Conservation (phyloP, 2,113 vertebrate genomes). For the Promerops cafer region DNA sequence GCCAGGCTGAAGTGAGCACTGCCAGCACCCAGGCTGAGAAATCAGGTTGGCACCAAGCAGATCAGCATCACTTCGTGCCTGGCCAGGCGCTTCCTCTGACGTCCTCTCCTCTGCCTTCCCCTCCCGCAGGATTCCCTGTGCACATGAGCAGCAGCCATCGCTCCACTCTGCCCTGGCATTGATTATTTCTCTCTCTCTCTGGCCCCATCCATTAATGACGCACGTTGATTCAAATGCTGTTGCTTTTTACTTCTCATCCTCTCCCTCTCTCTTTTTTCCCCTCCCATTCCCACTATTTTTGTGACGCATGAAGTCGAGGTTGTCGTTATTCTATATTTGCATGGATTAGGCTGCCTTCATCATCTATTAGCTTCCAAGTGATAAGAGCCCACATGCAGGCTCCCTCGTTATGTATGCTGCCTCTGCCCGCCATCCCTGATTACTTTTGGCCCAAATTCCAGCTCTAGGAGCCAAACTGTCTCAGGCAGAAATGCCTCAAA, state of each 20-base stretch:
- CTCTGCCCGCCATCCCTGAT: slow-evolving; percentile 25
- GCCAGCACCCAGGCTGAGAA: not conserved
- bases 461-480: slow-evolving; percentile 42
- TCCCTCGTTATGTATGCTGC: slow-evolving; percentile 20
- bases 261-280: not conserved
- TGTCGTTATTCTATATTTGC: slow-evolving; percentile 63
- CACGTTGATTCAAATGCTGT: not conserved
- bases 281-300: not conserved
- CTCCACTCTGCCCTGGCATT: not conserved
- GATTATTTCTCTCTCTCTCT: slow-evolving; percentile 18
- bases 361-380: slow-evolving; percentile 49
- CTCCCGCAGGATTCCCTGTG: not conserved
- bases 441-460: slow-evolving; percentile 28
- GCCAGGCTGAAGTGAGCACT: not conserved
- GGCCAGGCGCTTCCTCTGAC: not conserved
- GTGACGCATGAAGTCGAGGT: slow-evolving; percentile 42
- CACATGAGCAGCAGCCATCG: fast-evolving
- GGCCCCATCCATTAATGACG: slow-evolving; percentile 13
- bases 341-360: slow-evolving; percentile 56
- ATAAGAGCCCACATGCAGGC: slow-evolving; percentile 41
- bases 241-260: not conserved
- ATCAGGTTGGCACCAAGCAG: not conserved
- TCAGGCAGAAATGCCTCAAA: slow-evolving; percentile 22
- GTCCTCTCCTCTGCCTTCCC: not conserved
- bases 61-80: not conserved